Evolutionary conservation across 2,797 vertebrate species (phyloP).

Genomic region (Cynodonichthys magdalenae): DNA sequence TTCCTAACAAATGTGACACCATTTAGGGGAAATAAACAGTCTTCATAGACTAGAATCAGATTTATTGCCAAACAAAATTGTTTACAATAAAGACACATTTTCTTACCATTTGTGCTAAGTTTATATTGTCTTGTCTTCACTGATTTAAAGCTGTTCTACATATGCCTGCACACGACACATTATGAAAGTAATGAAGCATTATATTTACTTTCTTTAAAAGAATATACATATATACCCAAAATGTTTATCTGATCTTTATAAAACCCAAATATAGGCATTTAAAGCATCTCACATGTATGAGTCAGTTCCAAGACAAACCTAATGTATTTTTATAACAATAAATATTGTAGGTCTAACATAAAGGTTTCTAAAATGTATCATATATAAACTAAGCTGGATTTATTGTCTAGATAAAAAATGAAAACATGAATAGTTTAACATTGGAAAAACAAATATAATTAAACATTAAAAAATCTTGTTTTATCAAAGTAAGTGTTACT

Average conservation of each 20-base stretch:
- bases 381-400: neutral
- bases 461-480: too few species aligned
- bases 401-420: neutral
- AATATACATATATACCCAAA: conserved; percentile 24
- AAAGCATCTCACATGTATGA: conserved; percentile 12
- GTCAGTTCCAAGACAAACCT: neutral
- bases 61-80: too few species aligned
- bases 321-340: conserved; percentile 3
- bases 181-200: neutral
- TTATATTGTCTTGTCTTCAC: neutral
- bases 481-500: neutral
- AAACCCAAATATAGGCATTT: conserved; percentile 18
- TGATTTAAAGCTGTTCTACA: conserved; percentile 5
- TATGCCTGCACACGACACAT: neutral
- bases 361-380: neutral
- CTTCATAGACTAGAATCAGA: too few species aligned
- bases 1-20: too few species aligned
- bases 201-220: conserved; percentile 24
- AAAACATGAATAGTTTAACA: neutral
- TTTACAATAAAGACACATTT: too few species aligned
- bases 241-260: neutral
- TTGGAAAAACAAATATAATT: neutral
- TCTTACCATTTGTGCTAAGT: neutral
- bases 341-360: neutral
- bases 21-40: too few species aligned